These are phyloP conservation scores for Cyclura pinguis DNA, from an alignment of 2,797 vertebrate species.

Conservation along the genomic window DNA sequence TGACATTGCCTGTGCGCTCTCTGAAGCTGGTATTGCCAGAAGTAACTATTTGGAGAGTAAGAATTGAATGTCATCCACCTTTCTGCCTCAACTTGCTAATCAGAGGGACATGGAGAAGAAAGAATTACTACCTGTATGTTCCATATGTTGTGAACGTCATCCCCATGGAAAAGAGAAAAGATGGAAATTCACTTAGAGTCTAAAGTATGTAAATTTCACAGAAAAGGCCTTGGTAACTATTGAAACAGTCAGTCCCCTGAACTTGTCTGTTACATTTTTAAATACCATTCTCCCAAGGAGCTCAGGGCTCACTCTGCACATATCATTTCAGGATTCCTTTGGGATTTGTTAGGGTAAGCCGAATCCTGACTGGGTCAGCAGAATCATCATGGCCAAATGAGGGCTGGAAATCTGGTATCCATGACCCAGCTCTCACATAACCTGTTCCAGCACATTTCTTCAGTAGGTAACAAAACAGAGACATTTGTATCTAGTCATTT, in stretches of 20 bases:
- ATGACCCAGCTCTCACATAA: too few relatives aligned
- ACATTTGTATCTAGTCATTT: background rate
- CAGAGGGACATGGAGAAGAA: background rate
- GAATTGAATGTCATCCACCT: background rate
- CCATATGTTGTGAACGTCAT: constrained; percentile 9
- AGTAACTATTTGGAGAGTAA: background rate
- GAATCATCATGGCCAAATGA: background rate
- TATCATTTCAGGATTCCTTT: background rate
- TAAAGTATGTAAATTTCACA: background rate
- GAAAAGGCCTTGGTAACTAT: background rate
- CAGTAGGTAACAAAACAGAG: background rate
- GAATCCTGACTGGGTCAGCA: too few relatives aligned
- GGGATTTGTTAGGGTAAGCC: background rate
- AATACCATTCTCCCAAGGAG: background rate
- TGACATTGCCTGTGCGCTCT: background rate
- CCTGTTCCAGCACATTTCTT: background rate
- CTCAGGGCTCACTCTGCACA: background rate
- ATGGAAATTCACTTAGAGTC: background rate
- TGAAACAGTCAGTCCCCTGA: background rate
- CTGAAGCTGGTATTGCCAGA: background rate
- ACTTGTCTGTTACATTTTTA: constrained; percentile 2
- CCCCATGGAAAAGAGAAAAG: constrained; percentile 7
- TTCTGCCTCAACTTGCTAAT: background rate
- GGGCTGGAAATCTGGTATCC: background rate
- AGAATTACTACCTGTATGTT: constrained; percentile 4